These are phyloP conservation scores for Tipula lateralis DNA, from an alignment of 2,888 invertebrate genomes.

Conservation along the genomic window DNA sequence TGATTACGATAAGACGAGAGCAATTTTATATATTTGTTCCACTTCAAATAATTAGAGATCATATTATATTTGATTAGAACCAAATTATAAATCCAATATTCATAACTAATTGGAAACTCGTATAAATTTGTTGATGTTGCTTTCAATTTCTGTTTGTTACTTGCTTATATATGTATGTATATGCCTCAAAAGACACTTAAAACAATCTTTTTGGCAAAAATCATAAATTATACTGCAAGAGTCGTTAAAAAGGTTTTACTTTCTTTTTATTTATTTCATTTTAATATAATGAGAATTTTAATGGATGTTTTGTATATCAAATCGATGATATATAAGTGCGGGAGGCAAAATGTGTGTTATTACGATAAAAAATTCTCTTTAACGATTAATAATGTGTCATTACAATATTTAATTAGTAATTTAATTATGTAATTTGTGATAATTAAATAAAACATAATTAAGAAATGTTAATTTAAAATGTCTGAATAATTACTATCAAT, in stretches of 20 bases:
- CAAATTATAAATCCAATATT: slow-evolving; percentile 4
- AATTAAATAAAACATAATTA: background rate
- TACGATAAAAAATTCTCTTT: background rate
- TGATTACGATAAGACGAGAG: background rate
- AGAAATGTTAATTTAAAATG: background rate
- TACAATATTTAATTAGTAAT: background rate
- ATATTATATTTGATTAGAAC: background rate
- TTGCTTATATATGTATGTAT: background rate
- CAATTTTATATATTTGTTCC: background rate
- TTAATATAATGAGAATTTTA: background rate
- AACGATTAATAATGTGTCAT: background rate
- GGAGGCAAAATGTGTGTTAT: background rate
- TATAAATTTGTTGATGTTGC: background rate
- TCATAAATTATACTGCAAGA: background rate
- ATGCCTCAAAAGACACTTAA: background rate
- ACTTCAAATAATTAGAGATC: background rate
- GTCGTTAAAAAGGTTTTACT: background rate
- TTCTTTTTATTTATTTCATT: background rate
- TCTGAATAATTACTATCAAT: background rate
- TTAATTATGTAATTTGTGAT: background rate
- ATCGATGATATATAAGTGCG: background rate
- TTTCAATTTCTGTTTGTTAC: background rate
- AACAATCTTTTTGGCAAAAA: background rate
- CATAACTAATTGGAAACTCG: background rate
- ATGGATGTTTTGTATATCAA: background rate